Evolutionary conservation across 2,888 invertebrate genomes (phyloP).

Genomic region (Coremacera marginata): DNA sequence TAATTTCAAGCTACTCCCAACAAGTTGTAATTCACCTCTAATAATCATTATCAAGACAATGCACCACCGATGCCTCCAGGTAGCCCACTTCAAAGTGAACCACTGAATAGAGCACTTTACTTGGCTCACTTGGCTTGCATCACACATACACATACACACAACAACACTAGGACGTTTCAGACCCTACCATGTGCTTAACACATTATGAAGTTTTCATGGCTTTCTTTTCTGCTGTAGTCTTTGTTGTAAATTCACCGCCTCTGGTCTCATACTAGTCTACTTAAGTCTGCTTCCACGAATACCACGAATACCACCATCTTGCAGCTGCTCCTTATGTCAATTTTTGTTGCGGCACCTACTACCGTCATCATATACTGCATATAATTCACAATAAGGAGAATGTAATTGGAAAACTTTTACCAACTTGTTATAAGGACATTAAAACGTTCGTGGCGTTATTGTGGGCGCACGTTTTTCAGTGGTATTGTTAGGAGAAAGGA

Average conservation of each 20-base stretch:
- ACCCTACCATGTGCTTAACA: not conserved
- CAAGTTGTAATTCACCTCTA: not conserved
- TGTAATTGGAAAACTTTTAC: conserved; percentile 46
- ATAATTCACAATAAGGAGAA: conserved; percentile 37
- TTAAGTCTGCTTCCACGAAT: not conserved
- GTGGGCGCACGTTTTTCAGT: too few relatives aligned
- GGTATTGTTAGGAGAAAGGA: too few relatives aligned
- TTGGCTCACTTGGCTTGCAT: not conserved
- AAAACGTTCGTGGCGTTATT: conserved; percentile 19
- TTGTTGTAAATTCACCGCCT: not conserved
- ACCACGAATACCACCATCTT: not conserved
- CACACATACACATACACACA: too few relatives aligned
- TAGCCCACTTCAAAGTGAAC: too few relatives aligned
- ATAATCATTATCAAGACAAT: conserved; percentile 7
- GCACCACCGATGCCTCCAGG: not conserved
- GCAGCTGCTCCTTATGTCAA: not conserved
- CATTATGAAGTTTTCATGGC: not conserved
- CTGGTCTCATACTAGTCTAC: not conserved
- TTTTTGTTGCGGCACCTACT: not conserved
- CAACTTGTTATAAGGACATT: conserved; percentile 27
- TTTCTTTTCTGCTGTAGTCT: not conserved
- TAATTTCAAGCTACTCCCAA: too few relatives aligned
- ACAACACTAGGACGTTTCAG: not conserved
- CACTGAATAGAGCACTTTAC: not conserved
- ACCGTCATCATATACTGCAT: not conserved